Percentiles rank a stretch among this genome's conserved stretches.
Conservation (phyloP, 2,797 vertebrate species). For the Petrocephalus schoutedeni region DNA sequence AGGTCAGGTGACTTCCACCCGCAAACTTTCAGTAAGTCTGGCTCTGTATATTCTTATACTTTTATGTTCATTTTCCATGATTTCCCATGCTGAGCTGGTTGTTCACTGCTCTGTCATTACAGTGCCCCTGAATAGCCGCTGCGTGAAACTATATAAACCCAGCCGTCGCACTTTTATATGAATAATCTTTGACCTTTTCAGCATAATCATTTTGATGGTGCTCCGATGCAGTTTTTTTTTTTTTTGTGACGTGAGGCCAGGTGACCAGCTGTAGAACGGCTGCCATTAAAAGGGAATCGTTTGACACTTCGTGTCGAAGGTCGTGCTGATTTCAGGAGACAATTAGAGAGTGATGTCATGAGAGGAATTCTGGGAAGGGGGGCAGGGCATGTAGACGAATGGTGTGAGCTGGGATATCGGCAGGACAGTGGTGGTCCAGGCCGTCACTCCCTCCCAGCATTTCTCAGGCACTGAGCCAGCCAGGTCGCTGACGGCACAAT, state of each 20-base stretch:
- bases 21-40: slow-evolving; percentile 4
- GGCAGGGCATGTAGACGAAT: neutral
- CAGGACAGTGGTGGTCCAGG: neutral
- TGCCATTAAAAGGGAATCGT: neutral
- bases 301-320: neutral
- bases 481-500: slow-evolving; percentile 38
- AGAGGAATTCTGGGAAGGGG: neutral
- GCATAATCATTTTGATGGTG: neutral
- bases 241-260: neutral
- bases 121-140: neutral
- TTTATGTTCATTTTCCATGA: slow-evolving; percentile 1
- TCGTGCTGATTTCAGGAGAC: neutral
- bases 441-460: slow-evolving; percentile 26
- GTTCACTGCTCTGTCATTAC: neutral
- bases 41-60: slow-evolving; percentile 23
- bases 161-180: neutral
- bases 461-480: slow-evolving; percentile 36
- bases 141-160: neutral
- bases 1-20: slow-evolving; percentile 15
- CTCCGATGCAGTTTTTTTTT: neutral
- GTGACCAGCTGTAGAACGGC: neutral
- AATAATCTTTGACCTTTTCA: neutral
- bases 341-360: neutral
- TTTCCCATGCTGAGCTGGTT: neutral
- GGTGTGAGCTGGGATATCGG: neutral